These are phyloP conservation scores for Chironomus tepperi DNA, from an alignment of 1,140 invertebrate species.

Conservation along the genomic window DNA sequence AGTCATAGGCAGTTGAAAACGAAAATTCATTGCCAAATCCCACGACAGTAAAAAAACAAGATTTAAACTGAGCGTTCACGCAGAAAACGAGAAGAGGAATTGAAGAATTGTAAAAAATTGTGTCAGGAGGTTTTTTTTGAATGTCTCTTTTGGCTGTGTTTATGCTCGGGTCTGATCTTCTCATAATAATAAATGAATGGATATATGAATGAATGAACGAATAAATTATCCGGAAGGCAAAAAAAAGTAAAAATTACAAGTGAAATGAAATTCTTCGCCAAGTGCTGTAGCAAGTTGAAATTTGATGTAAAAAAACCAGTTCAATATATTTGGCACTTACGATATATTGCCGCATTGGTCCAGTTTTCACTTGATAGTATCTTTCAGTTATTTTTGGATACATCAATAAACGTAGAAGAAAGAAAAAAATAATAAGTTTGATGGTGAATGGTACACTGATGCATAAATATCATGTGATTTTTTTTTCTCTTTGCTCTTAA, in stretches of 20 bases:
- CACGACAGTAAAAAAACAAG: not conserved
- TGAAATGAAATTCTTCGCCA: conserved; percentile 8
- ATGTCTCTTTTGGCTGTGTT: not conserved
- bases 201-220: not conserved
- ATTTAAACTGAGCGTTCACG: no score
- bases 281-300: not conserved
- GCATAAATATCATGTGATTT: not conserved
- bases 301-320: conserved; percentile 6
- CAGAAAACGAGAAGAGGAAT: not conserved
- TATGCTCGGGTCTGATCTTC: not conserved
- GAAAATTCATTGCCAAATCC: conserved; percentile 10
- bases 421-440: no score
- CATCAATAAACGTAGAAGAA: not conserved
- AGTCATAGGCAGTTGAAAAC: not conserved
- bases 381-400: not conserved
- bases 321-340: not conserved
- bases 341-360: conserved; percentile 3
- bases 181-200: conserved; percentile 4
- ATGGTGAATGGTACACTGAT: conserved; percentile 1
- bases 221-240: conserved; percentile 11
- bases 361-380: not conserved
- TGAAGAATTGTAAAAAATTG: not conserved
- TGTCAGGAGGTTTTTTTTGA: conserved; percentile 18
- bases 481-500: no score
- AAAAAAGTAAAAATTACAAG: conserved; percentile 11